These are phyloP conservation scores for Myiopsitta monachus DNA, from an alignment of 2,113 vertebrate species.

Conservation along the genomic window DNA sequence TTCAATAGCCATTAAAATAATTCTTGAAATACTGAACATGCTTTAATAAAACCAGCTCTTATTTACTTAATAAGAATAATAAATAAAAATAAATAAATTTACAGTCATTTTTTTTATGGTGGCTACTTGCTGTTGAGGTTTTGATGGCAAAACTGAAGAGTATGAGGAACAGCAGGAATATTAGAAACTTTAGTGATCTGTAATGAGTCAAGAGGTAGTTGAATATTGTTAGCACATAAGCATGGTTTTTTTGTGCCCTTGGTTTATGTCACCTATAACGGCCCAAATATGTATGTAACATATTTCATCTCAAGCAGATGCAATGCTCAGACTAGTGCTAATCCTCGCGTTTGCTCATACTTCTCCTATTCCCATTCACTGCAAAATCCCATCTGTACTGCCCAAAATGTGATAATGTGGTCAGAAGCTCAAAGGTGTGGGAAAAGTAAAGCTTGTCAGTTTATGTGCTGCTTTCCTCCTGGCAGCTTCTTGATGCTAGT, in stretches of 20 bases:
- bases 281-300: not conserved
- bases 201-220: not conserved
- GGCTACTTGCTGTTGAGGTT: not conserved
- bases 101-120: not conserved
- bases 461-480: not conserved
- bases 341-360: fast-evolving
- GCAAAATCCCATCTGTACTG: not conserved
- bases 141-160: not conserved
- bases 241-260: not conserved
- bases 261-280: not conserved
- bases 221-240: not conserved
- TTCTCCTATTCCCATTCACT: not conserved
- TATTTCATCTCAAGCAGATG: not conserved
- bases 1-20: not conserved
- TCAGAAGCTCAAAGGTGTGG: not conserved
- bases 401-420: too few species aligned
- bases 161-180: not conserved
- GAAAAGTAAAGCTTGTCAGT: not conserved
- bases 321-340: not conserved
- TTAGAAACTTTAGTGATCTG: not conserved
- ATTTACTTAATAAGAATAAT: too few species aligned
- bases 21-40: not conserved
- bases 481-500: not conserved
- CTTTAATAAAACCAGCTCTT: not conserved
- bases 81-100: too few species aligned